Conservation (phyloP, 2,113 vertebrate species). For the human (Homo sapiens) region DNA sequence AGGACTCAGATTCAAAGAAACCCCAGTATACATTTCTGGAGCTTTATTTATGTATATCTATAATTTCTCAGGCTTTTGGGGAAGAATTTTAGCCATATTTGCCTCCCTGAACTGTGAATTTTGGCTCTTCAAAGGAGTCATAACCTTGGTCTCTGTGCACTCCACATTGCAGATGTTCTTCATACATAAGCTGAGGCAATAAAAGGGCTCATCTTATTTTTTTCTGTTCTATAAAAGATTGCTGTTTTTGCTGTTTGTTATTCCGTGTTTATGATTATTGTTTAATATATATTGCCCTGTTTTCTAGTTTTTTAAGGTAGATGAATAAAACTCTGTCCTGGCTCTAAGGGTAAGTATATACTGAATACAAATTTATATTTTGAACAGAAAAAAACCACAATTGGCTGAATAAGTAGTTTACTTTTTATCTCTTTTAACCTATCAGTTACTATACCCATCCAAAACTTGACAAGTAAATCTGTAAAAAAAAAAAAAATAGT, state of each 20-base stretch:
- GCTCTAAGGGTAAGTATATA: background rate
- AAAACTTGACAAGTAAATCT: background rate
- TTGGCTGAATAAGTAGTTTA: background rate
- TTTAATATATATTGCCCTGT: background rate
- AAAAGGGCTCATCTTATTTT: background rate
- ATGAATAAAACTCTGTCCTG: background rate
- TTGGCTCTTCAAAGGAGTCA: background rate
- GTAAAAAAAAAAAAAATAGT: too few relatives aligned
- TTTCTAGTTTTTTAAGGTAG: background rate
- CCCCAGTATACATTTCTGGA: background rate
- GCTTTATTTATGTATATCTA: background rate
- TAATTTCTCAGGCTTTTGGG: background rate
- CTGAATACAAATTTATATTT: too few relatives aligned
- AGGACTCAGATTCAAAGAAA: background rate
- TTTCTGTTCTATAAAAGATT: background rate
- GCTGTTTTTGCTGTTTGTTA: background rate
- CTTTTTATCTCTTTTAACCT: background rate
- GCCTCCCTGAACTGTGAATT: background rate
- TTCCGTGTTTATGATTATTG: background rate
- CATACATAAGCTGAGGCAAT: background rate
- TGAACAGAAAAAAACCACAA: background rate
- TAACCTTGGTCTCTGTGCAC: background rate
- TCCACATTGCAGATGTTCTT: background rate
- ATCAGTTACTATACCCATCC: background rate
- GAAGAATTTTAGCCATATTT: background rate